phyloP scores from a whole-genome alignment of 37 sponge, comb jelly and placozoan genomes.

The Oscarella lobularis region DNA sequence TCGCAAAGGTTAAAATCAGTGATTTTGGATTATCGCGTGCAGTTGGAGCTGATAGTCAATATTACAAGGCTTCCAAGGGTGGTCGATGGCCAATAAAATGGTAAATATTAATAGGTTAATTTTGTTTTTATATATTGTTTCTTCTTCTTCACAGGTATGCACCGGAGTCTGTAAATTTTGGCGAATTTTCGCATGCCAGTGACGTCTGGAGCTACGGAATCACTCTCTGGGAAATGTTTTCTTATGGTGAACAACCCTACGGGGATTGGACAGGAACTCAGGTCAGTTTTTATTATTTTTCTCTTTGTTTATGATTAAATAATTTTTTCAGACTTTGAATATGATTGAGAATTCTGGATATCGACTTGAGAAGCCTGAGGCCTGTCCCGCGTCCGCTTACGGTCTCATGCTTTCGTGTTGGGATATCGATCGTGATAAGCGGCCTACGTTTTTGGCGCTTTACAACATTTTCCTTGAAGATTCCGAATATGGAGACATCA shows the following conservation, averaged over 20 bases:
- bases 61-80: conserved; percentile 92
- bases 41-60: conserved; percentile 82
- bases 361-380: conserved; percentile 43
- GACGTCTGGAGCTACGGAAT: conserved; percentile 99
- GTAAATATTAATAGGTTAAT: conserved; percentile 17
- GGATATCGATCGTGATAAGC: conserved; percentile 51
- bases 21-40: conserved; percentile 97
- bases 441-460: conserved; percentile 69
- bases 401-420: conserved; percentile 75
- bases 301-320: background rate
- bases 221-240: conserved; percentile 98
- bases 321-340: conserved; percentile 40
- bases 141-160: conserved; percentile 68
- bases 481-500: background rate
- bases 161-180: conserved; percentile 90
- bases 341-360: conserved; percentile 59
- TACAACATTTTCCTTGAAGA: conserved; percentile 16
- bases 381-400: conserved; percentile 62
- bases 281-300: conserved; percentile 17
- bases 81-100: conserved; percentile 97
- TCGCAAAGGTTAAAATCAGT: conserved; percentile 95
- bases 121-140: background rate
- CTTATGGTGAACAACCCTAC: conserved; percentile 87
- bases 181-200: conserved; percentile 79
- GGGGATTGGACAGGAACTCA: conserved; percentile 81